These are phyloP conservation scores for Acanthacorydalis orientalis DNA, from an alignment of 2,888 invertebrate genomes.

Conservation along the genomic window DNA sequence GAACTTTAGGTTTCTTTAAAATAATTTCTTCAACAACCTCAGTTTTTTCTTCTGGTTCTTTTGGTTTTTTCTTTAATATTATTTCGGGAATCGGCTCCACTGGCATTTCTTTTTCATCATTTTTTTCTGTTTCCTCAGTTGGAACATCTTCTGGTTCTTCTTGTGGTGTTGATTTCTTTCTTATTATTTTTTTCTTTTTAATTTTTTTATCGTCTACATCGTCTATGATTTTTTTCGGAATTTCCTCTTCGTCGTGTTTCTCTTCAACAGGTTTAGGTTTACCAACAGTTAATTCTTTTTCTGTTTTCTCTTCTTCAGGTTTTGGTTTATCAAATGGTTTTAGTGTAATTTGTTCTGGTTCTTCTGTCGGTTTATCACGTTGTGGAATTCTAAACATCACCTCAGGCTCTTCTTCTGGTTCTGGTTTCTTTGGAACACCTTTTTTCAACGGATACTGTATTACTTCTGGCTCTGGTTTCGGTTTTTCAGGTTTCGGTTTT, in stretches of 20 bases:
- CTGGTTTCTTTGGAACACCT: constrained; percentile 19
- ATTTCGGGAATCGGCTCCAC: constrained; percentile 7
- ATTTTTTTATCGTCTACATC: constrained; percentile 8
- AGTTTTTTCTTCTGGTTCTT: constrained; percentile 25
- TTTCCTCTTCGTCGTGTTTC: constrained; percentile 9
- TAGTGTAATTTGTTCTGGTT: constrained; percentile 14
- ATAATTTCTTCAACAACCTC: constrained; percentile 14
- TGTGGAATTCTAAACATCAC: constrained; percentile 19
- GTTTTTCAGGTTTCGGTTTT: constrained; percentile 19
- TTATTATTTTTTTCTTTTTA: constrained; percentile 8
- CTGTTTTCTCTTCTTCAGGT: constrained; percentile 9
- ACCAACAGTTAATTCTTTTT: constrained; percentile 8
- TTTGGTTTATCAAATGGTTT: constrained; percentile 9
- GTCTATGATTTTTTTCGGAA: constrained; percentile 5
- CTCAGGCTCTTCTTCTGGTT: constrained; percentile 23
- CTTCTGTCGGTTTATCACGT: constrained; percentile 13
- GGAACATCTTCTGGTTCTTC: constrained; percentile 15
- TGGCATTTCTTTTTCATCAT: constrained; percentile 11
- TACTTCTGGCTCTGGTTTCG: constrained; percentile 24
- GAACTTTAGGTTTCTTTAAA: constrained; percentile 12
- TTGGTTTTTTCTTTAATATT: constrained; percentile 12
- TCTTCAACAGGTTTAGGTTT: constrained; percentile 18
- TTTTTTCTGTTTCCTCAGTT: constrained; percentile 10
- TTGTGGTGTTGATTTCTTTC: constrained; percentile 10
- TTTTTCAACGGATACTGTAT: constrained; percentile 25